Evolutionary conservation across 2,113 vertebrate species (phyloP).

Genomic region (Aepyceros melampus): DNA sequence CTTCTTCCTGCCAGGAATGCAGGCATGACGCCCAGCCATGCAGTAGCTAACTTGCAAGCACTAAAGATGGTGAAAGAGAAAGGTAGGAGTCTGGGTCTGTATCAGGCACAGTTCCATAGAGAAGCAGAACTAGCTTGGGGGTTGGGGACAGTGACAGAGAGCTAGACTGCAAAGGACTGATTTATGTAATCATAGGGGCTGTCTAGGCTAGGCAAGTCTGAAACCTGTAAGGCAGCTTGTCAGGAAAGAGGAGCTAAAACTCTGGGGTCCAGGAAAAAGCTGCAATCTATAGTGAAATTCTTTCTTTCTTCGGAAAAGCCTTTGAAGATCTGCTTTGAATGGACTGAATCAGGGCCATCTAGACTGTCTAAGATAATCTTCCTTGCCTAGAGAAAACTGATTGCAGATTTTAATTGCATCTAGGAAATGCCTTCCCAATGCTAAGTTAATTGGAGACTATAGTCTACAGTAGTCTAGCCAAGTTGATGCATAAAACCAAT

Average conservation of each 20-base stretch:
- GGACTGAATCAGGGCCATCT: neutral
- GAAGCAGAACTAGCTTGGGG: neutral
- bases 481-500: neutral
- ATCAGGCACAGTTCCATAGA: neutral
- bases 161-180: neutral
- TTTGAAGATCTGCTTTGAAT: neutral
- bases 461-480: neutral
- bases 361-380: neutral
- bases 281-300: neutral
- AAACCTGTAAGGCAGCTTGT: neutral
- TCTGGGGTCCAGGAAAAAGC: neutral
- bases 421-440: neutral
- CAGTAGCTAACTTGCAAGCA: neutral
- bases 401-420: neutral
- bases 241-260: neutral
- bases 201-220: neutral
- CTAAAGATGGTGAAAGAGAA: neutral
- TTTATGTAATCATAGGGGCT: neutral
- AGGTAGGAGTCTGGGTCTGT: neutral
- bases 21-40: neutral
- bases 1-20: neutral
- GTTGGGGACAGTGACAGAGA: fast-evolving
- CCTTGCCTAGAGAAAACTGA: neutral
- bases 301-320: neutral
- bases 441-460: neutral